phyloP scores from a whole-genome alignment of 2,888 invertebrate genomes.

The Synanthedon andrenaeformis region DNA sequence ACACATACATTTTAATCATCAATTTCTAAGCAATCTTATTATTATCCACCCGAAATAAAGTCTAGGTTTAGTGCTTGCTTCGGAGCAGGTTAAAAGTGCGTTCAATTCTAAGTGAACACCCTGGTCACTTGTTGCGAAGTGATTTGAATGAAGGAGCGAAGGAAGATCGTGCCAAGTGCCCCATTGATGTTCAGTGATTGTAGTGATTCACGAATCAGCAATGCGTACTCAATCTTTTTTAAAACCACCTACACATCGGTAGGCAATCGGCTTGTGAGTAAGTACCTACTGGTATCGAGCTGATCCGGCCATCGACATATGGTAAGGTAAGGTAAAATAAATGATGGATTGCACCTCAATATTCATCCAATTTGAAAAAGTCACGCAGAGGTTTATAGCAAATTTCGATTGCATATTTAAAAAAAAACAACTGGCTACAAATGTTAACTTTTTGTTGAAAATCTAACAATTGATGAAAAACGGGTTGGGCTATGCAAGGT shows the following conservation, averaged over 20 bases:
- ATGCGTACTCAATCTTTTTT: slow-evolving; percentile 5
- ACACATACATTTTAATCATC: slow-evolving; percentile 24
- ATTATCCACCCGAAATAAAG: slow-evolving; percentile 3
- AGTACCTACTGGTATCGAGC: slow-evolving; percentile 30
- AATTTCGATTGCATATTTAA: too few relatives aligned
- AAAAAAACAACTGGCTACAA: too few relatives aligned
- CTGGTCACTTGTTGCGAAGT: slow-evolving; percentile 38
- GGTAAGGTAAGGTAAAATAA: too few relatives aligned
- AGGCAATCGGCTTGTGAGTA: slow-evolving; percentile 14
- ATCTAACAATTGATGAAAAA: slow-evolving; percentile 16
- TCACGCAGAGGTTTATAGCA: too few relatives aligned
- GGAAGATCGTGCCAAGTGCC: slow-evolving; percentile 35
- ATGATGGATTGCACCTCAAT: too few relatives aligned
- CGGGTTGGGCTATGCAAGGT: slow-evolving; percentile 38
- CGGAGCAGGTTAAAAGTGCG: slow-evolving; percentile 51
- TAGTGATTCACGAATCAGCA: slow-evolving; percentile 25
- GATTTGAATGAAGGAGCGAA: slow-evolving; percentile 30
- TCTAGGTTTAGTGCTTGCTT: slow-evolving; percentile 24
- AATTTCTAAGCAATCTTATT: background rate
- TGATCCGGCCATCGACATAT: background rate
- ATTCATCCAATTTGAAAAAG: too few relatives aligned
- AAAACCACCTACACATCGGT: background rate
- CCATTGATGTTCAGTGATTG: slow-evolving; percentile 38
- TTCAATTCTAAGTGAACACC: slow-evolving; percentile 44
- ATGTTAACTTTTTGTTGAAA: background rate